Percentiles rank a stretch among this genome's conserved stretches.
These are phyloP conservation scores for Orius laevigatus DNA, from an alignment of 1,140 invertebrate genomes.

Conservation along the genomic window DNA sequence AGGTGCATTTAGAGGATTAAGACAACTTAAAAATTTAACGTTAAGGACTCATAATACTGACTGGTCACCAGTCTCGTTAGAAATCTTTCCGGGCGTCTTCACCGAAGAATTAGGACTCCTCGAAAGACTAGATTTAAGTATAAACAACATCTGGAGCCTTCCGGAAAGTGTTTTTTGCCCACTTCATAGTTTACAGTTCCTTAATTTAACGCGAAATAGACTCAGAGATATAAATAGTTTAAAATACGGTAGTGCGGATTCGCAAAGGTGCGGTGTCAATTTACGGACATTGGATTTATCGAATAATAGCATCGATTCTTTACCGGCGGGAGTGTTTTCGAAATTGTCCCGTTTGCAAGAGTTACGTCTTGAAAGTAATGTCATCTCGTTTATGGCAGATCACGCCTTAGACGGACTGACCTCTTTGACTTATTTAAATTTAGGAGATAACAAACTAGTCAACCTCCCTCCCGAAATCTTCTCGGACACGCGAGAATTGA, in stretches of 20 bases:
- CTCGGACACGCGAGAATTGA: slow-evolving; percentile 56
- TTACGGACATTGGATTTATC: slow-evolving; percentile 61
- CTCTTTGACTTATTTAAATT: slow-evolving; percentile 54
- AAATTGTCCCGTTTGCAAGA: slow-evolving; percentile 45
- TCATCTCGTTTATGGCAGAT: slow-evolving; percentile 60
- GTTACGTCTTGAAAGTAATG: slow-evolving; percentile 47
- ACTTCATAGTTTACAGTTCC: slow-evolving; percentile 51
- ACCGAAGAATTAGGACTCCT: slow-evolving; percentile 52
- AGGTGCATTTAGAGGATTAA: slow-evolving; percentile 62
- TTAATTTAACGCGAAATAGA: slow-evolving; percentile 68
- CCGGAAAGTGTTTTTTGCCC: slow-evolving; percentile 69
- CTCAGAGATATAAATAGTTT: slow-evolving; percentile 60
- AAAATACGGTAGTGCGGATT: slow-evolving; percentile 39
- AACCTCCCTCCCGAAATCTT: slow-evolving; percentile 71
- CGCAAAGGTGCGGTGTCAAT: slow-evolving; percentile 50
- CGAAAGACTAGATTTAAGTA: slow-evolving; percentile 64
- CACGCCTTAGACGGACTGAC: slow-evolving; percentile 62
- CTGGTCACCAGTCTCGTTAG: slow-evolving; percentile 70
- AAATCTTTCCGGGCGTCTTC: slow-evolving; percentile 58
- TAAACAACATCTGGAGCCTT: slow-evolving; percentile 74
- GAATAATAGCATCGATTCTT: slow-evolving; percentile 61
- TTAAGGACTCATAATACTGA: slow-evolving; percentile 75
- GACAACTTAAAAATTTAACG: slow-evolving; percentile 65
- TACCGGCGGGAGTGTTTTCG: slow-evolving; percentile 59
- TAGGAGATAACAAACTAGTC: slow-evolving; percentile 65